Base-by-base conservation (phyloP, 1,140 invertebrate species). In the Ips nitidus region DNA sequence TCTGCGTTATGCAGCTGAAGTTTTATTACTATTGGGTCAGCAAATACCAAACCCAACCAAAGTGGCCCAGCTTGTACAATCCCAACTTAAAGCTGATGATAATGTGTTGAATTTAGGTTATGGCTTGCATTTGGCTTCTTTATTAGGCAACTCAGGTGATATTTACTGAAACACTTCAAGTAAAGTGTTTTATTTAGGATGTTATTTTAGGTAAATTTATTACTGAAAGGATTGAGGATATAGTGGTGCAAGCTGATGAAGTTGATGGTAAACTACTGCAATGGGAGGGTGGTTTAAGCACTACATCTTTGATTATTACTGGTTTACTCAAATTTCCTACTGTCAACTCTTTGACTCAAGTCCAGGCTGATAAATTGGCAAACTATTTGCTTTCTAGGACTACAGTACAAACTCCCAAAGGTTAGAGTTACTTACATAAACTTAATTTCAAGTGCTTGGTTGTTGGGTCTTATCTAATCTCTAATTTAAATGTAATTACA, bases 171-270 rank as follows among this genome's bases (percentile, higher is more conserved):
- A 50, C 22, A 47, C 2, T 22, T 59, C 7, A 37, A 50, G 0
- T 37, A 45, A 62, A 45, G 4, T 45, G 43, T 50, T 50, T 62
- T 2, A 62, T 22, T 41, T 42, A 38, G 1, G 5, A 62, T 36
- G 22, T 50, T 53, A 36, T 64, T 52, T 36, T 41, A 68, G 66
- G 68, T 8, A 87, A 89, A 74, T 91, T 92, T 82, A 90, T 90
- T 43, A 86, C 88, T 65, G 88, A 93, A 66, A 87, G 91, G 56
- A 90, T 97, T 56, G 94, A 97, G 83, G 94, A 97, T 83, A 89
- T 93, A 52, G 84, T 98, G 72, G 90, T 94, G 7, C 94, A 98
- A 80, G 95, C 95, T 42, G 96, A 99, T 85, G 95, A 98, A 86
- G 90, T 97, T 38, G 92, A 98, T 83, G 90, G 91, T 5, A 88